A percentile compares a stretch with the other conserved stretches of the same genome.
phyloP scores from a whole-genome alignment of 2,797 vertebrate genomes.

The Anas bahamensis region DNA sequence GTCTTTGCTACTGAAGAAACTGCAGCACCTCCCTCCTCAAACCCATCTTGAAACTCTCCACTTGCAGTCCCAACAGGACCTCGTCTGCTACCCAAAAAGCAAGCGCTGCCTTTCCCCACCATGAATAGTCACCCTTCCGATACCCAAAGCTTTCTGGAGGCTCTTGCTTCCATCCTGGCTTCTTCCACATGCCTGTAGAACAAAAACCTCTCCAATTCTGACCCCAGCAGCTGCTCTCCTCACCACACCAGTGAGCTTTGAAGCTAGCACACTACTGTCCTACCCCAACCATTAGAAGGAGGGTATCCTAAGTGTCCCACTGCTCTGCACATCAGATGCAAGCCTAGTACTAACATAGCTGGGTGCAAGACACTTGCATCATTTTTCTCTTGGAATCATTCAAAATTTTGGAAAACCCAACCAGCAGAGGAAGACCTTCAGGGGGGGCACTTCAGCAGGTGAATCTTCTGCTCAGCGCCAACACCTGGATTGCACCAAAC shows the following conservation, averaged over 20 bases:
- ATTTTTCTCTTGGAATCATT: neutral
- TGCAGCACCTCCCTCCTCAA: neutral
- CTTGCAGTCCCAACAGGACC: neutral
- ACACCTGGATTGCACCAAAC: neutral
- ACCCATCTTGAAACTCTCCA: neutral
- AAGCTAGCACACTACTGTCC: neutral
- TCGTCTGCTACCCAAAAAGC: neutral
- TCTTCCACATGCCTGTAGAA: neutral
- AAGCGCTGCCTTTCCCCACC: no score
- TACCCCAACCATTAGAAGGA: neutral
- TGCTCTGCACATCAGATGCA: neutral
- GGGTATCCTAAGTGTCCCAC: neutral
- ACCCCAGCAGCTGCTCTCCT: neutral
- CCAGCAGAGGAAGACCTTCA: neutral
- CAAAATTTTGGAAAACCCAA: fast-evolving
- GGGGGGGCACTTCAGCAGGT: neutral
- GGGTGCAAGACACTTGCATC: fast-evolving
- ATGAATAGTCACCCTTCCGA: neutral
- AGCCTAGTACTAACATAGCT: neutral
- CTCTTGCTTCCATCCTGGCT: neutral
- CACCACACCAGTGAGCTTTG: neutral
- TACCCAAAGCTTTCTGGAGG: neutral
- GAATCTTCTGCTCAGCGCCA: neutral
- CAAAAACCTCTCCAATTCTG: neutral
- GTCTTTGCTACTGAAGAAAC: neutral